A percentile compares a stretch with the other conserved stretches of the same genome.
Evolutionary conservation across 2,888 invertebrate genomes (phyloP).

Genomic region (Lepidocyrtoides sp.): DNA sequence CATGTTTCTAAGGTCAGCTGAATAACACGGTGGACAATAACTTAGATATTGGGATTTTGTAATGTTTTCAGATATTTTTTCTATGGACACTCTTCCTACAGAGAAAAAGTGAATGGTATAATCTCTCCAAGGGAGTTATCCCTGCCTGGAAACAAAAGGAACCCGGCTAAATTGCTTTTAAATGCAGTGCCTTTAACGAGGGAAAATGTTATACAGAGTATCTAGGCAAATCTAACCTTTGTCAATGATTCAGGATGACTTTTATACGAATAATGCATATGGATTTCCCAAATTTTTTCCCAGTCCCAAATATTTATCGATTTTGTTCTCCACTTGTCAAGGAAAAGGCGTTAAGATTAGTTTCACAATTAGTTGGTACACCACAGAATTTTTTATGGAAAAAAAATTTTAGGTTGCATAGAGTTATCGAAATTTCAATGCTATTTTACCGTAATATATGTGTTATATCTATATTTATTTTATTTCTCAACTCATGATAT

Average conservation of each 20-base stretch:
- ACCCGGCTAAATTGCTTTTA: constrained; percentile 44
- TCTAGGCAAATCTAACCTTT: background rate
- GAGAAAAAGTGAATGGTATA: background rate
- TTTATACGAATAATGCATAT: constrained; percentile 51
- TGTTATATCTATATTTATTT: too few species aligned
- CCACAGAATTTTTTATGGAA: too few species aligned
- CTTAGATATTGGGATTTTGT: background rate
- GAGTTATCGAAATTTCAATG: too few species aligned
- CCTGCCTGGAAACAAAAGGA: constrained; percentile 21
- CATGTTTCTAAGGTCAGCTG: background rate
- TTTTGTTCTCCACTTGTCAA: too few species aligned
- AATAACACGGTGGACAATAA: background rate
- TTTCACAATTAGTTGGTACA: too few species aligned
- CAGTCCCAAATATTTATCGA: too few species aligned
- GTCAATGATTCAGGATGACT: background rate
- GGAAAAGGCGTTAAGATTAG: too few species aligned
- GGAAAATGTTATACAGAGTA: constrained; percentile 19
- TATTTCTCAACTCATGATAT: too few species aligned
- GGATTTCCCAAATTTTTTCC: constrained; percentile 41
- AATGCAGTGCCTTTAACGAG: constrained; percentile 2
- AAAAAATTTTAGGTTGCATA: too few species aligned
- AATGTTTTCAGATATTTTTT: background rate
- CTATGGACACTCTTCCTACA: background rate
- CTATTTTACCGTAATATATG: too few species aligned
- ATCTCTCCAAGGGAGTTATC: background rate